Percentiles rank a stretch among this genome's conserved stretches.
Evolutionary conservation across 2,113 vertebrate genomes (phyloP).

Genomic region (Forbesichthys agassizii): DNA sequence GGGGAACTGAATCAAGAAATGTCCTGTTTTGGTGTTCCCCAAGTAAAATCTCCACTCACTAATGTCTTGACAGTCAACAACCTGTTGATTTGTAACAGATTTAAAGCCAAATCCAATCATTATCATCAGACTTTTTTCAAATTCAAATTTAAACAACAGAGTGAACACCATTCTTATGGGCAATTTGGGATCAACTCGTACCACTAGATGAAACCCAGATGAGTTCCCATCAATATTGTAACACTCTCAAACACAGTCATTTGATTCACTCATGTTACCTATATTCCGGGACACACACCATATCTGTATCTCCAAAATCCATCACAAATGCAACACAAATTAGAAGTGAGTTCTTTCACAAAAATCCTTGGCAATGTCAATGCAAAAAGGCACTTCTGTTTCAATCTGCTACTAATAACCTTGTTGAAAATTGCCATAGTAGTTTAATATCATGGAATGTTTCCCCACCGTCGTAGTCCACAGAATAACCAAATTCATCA

Average conservation of each 20-base stretch:
- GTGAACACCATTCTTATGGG: neutral
- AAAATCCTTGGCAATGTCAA: slow-evolving; percentile 24
- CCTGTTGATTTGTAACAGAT: neutral
- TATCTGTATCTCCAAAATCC: slow-evolving; percentile 46
- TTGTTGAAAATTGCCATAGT: slow-evolving; percentile 66
- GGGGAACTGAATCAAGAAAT: slow-evolving; percentile 31
- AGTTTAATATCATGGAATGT: slow-evolving; percentile 52
- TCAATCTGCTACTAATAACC: slow-evolving; percentile 47
- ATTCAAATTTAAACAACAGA: neutral
- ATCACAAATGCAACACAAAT: slow-evolving; percentile 41
- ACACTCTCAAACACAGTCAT: slow-evolving; percentile 10
- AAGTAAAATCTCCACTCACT: slow-evolving; percentile 14
- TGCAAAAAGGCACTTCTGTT: slow-evolving; percentile 66
- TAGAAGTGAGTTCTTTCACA: slow-evolving; percentile 22
- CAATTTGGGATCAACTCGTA: slow-evolving; percentile 11
- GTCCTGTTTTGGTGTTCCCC: slow-evolving; percentile 8
- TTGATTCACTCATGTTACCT: slow-evolving; percentile 28
- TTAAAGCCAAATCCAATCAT: too few species aligned
- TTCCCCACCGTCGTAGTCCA: slow-evolving; percentile 23
- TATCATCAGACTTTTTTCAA: too few species aligned
- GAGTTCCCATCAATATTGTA: slow-evolving; percentile 11
- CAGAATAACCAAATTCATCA: slow-evolving; percentile 29
- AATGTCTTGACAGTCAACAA: slow-evolving; percentile 21
- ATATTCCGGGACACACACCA: slow-evolving; percentile 13
- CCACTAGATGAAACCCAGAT: slow-evolving; percentile 12